Evolutionary conservation across 2,797 vertebrate genomes (phyloP).

Genomic region (Microhierax caerulescens): DNA sequence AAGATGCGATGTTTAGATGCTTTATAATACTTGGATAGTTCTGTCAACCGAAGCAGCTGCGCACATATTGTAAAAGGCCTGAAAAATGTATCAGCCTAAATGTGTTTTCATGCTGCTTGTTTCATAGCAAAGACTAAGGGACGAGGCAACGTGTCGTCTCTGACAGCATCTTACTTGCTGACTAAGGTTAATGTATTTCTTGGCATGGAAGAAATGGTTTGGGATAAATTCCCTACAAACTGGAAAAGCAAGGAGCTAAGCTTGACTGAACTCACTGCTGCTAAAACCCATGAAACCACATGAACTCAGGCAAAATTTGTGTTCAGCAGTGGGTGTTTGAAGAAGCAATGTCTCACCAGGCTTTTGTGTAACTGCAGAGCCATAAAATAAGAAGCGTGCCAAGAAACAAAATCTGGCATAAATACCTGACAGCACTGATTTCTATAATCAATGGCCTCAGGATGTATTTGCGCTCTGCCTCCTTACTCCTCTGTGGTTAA

Average conservation of each 20-base stretch:
- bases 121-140: neutral
- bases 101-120: slow-evolving; percentile 19
- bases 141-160: neutral
- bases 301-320: neutral
- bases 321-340: neutral
- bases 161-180: neutral
- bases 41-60: slow-evolving; percentile 26
- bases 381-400: neutral
- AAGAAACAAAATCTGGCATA: slow-evolving; percentile 20
- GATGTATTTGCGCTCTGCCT: slow-evolving; percentile 7
- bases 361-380: neutral
- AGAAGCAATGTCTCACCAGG: neutral
- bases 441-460: slow-evolving; percentile 20
- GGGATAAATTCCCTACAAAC: slow-evolving; percentile 18
- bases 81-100: slow-evolving; percentile 41
- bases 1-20: slow-evolving; percentile 19
- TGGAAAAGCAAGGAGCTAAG: neutral
- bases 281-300: neutral
- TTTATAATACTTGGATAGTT: slow-evolving; percentile 29
- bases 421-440: slow-evolving; percentile 21
- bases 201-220: slow-evolving; percentile 2
- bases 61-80: slow-evolving; percentile 5
- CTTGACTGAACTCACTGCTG: neutral
- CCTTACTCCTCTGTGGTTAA: neutral
- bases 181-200: slow-evolving; percentile 5